Base-by-base conservation (phyloP, 2,113 vertebrate genomes). In the Arizona elegans region DNA sequence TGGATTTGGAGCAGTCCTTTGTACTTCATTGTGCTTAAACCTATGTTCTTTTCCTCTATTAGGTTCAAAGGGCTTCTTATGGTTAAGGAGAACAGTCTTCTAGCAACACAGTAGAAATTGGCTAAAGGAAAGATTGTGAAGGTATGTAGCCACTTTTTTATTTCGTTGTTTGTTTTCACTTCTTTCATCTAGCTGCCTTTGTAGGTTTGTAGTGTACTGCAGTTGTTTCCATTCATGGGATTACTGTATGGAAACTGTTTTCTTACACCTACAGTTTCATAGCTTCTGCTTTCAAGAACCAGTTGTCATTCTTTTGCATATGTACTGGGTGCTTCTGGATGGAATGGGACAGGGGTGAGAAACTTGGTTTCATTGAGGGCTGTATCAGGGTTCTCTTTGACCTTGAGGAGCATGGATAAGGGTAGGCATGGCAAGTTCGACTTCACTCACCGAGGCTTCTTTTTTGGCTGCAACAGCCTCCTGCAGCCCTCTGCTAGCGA, bases 141-240 rank as follows among this genome's bases (percentile, higher is more conserved):
- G 95, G 97, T 97, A 95, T 97, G 97, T 95, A n/a, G 94, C 55
- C 87, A 94, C 90, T 91, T 33, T 43, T 43, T 81, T 43, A 43
- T 43, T 21, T 1, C 7, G 5, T 23, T 59, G 75, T 93, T 93
- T 26, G 90, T 58, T 52, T 88, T 94, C 13, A 11, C 86, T 90
- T 93, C 86, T 90, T 1, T 86, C 87, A 93, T 26, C 75, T 93
- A 21, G 33, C 26, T 90, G 65, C n/a, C 75, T 47, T 86, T 93
- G 29, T 38, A 6, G 59, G 52, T 29, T n/a, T 85, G 47, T 53
- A 17, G 19, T 86, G 26, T 29, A n/a, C 19, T 38, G 6, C 54
- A 33, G 43, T 26, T 52, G 47, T 94, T 93, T 96, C 95, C 12
- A 89, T 92, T 96, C 93, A 94, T 94, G 85, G 90, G 75, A 5